Base-by-base conservation (phyloP, 2,888 invertebrate species). In the Protodeltote pygarga region DNA sequence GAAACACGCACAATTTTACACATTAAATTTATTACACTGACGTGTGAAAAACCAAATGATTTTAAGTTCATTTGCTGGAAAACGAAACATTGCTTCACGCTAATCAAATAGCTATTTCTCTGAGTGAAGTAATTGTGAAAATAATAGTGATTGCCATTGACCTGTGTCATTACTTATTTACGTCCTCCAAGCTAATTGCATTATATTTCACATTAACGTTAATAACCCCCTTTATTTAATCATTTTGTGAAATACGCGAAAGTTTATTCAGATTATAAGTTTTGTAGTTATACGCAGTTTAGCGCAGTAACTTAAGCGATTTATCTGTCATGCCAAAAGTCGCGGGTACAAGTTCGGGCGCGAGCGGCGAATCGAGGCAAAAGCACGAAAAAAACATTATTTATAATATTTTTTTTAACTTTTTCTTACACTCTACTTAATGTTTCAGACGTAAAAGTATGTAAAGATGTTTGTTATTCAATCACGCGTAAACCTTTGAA, bases 81-180 rank as follows among this genome's bases (percentile, higher is more conserved):
- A 62, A 60, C 62, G 48, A 58, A 68, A 72, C 62, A 63, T 65
- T 61, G 64, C 60, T 79, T 74, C 73, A 75, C 68, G 73, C 67
- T 71, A 71, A 74, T 77, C 70, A 76, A 77, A 73, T 59, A 67
- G 21, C 52, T 60, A 73, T 79, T 77, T 77, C 73, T 69, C 69
- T 45, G 46, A 60, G 55, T 57, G 57, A 47, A 62, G 72, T 69
- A 72, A 77, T 75, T 73, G 73, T 65, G 67, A 75, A 75, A 73
- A 71, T 79, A 74, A 75, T 68, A 67, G 65, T 50, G 55, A 68
- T 69, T 68, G 64, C 65, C 60, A 67, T 60, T 67, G 68, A 64
- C 39, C 59, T 49, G 47, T 49, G 52, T 65, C 74, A 75, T 79
- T 70, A 75, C 49, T 59, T 35, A 71, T 75, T 73, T 72, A 76